Evolutionary conservation across 2,797 vertebrate genomes (phyloP).

Genomic region (Bradypodion pumilum): DNA sequence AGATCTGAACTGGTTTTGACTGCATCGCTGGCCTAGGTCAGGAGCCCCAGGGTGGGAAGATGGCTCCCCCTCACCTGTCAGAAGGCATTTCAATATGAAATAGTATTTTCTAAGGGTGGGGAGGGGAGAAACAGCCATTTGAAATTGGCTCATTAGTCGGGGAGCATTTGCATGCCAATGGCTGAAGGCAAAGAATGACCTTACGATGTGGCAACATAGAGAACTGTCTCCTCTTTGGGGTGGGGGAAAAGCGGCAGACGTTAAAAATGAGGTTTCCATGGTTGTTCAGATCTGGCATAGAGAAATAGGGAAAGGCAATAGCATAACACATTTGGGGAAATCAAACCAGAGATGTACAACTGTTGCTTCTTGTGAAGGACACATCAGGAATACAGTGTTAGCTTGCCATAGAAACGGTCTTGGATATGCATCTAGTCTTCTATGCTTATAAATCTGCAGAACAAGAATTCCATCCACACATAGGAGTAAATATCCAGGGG

Average conservation of each 20-base stretch:
- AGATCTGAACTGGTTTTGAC: neutral
- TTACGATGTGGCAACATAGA: slow-evolving; percentile 65
- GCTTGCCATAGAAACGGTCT: too few relatives aligned
- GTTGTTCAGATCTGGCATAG: neutral
- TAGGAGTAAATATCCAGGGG: too few relatives aligned
- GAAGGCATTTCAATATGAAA: slow-evolving; percentile 49
- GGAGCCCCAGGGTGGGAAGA: slow-evolving; percentile 39
- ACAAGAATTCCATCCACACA: too few relatives aligned
- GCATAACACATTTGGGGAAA: too few relatives aligned
- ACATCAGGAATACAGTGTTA: neutral
- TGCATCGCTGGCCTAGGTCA: slow-evolving; percentile 44
- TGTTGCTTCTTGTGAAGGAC: neutral
- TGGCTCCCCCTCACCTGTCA: slow-evolving; percentile 57
- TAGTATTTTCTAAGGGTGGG: slow-evolving; percentile 32
- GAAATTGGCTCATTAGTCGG: slow-evolving; percentile 64
- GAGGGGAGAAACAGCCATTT: slow-evolving; percentile 27
- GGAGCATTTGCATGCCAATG: slow-evolving; percentile 52
- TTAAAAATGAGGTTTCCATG: slow-evolving; percentile 35
- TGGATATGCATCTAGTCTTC: neutral
- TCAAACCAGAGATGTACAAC: neutral
- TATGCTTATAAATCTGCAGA: too few relatives aligned
- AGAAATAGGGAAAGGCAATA: neutral
- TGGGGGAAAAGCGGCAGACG: neutral
- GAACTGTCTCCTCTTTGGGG: slow-evolving; percentile 37
- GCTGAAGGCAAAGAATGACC: slow-evolving; percentile 70